Percentiles rank a stretch among this genome's conserved stretches.
These are phyloP conservation scores for Ictalurus furcatus DNA, from an alignment of 2,113 vertebrate species.

Conservation along the genomic window DNA sequence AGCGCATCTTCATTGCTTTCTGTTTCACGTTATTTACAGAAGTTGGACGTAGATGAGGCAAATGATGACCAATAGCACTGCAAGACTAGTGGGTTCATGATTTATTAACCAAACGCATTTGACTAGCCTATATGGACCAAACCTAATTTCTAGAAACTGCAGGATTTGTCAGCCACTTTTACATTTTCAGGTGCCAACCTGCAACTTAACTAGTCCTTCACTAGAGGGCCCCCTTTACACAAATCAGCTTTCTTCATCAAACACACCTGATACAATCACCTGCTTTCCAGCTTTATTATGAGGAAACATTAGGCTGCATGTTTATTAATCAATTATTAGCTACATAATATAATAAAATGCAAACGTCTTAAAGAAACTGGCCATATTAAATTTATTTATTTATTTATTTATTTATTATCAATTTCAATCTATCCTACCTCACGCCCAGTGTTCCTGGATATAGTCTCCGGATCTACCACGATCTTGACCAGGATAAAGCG, in stretches of 20 bases:
- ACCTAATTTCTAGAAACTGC: neutral
- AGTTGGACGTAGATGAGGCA: neutral
- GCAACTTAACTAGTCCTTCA: neutral
- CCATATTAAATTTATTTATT: neutral
- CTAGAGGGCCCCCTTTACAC: constrained; percentile 13
- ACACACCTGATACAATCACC: neutral
- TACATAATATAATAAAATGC: no score
- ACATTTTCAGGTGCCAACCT: neutral
- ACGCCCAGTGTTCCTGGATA: no score
- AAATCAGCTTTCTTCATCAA: no score
- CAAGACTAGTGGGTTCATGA: neutral
- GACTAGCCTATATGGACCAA: neutral
- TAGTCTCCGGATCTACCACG: no score
- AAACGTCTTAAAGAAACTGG: no score
- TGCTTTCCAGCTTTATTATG: neutral
- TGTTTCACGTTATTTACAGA: neutral
- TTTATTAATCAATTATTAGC: no score
- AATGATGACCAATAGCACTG: neutral
- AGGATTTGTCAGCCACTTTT: neutral
- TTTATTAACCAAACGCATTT: neutral
- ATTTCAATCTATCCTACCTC: no score
- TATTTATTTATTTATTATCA: neutral
- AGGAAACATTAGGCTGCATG: neutral
- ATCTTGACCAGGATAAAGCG: no score
- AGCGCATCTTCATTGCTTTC: neutral